phyloP scores from a whole-genome alignment of 1,140 invertebrate genomes.

The Mycetomoellerius zeteki region DNA sequence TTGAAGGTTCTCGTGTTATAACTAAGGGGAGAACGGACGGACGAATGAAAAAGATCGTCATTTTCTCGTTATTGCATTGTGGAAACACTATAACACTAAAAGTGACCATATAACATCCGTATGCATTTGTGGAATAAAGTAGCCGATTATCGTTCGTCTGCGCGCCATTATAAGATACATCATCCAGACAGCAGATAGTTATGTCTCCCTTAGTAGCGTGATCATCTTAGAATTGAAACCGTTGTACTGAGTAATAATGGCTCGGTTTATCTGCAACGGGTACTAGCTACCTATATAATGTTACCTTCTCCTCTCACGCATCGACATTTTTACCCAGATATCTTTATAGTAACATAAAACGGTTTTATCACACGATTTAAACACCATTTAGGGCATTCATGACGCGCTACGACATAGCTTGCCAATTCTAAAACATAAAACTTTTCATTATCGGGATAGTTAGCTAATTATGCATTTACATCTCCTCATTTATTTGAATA shows the following conservation, averaged over 20 bases:
- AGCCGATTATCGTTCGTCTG: slow-evolving; percentile 64
- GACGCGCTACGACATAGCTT: slow-evolving; percentile 68
- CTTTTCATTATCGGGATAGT: background rate
- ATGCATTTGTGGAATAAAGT: slow-evolving; percentile 60
- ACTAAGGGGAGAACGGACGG: background rate
- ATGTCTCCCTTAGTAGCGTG: slow-evolving; percentile 67
- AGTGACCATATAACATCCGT: slow-evolving; percentile 51
- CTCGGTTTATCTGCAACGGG: slow-evolving; percentile 65
- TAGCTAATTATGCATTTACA: background rate
- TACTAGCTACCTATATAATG: slow-evolving; percentile 45
- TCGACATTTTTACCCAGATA: slow-evolving; percentile 71
- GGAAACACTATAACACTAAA: slow-evolving; percentile 29
- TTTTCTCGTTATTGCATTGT: slow-evolving; percentile 47
- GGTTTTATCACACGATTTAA: slow-evolving; percentile 71
- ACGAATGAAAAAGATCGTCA: slow-evolving; percentile 27
- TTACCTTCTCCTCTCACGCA: background rate
- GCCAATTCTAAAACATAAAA: slow-evolving; percentile 55
- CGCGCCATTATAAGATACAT: slow-evolving; percentile 67
- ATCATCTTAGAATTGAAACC: slow-evolving; percentile 68
- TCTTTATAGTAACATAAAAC: slow-evolving; percentile 72
- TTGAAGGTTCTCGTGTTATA: slow-evolving; percentile 8
- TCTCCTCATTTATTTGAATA: background rate
- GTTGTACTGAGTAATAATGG: slow-evolving; percentile 64
- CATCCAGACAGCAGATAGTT: slow-evolving; percentile 48
- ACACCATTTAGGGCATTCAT: slow-evolving; percentile 66